Conservation (phyloP, 2,113 vertebrate genomes). For the Neolamprologus ventralis region DNA sequence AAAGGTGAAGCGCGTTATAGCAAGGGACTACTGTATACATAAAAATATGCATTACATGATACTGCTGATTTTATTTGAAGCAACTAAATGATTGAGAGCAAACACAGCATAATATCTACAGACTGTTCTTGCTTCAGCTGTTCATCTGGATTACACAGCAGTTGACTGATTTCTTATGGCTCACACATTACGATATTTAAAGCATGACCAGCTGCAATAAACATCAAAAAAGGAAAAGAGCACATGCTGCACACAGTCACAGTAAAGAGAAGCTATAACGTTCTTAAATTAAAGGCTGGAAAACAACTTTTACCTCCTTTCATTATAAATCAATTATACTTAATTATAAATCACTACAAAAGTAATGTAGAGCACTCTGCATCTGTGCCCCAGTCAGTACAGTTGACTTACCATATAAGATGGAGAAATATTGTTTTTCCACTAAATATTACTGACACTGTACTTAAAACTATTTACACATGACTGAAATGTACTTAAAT, state of each 20-base stretch:
- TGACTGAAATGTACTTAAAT: fast-evolving
- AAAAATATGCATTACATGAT: too few relatives aligned
- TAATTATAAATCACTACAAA: neutral
- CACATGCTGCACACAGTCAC: neutral
- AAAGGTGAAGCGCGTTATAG: too few relatives aligned
- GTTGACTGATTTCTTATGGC: too few relatives aligned
- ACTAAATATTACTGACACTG: neutral
- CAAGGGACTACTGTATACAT: too few relatives aligned
- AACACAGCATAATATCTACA: too few relatives aligned
- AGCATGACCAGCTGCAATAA: neutral
- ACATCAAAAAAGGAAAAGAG: neutral
- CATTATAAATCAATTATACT: neutral
- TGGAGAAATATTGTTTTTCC: neutral
- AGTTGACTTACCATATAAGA: neutral
- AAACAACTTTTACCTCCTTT: neutral
- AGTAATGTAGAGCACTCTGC: neutral
- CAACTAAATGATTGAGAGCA: too few relatives aligned
- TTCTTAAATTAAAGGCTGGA: neutral
- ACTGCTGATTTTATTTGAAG: too few relatives aligned
- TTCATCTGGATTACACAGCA: too few relatives aligned
- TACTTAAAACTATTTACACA: neutral
- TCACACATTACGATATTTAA: neutral
- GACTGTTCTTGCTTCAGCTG: too few relatives aligned
- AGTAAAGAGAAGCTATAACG: neutral
- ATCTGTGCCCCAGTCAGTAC: neutral